These are phyloP conservation scores for Aporophyla lueneburgensis DNA, from an alignment of 2,888 invertebrate genomes.

Conservation along the genomic window DNA sequence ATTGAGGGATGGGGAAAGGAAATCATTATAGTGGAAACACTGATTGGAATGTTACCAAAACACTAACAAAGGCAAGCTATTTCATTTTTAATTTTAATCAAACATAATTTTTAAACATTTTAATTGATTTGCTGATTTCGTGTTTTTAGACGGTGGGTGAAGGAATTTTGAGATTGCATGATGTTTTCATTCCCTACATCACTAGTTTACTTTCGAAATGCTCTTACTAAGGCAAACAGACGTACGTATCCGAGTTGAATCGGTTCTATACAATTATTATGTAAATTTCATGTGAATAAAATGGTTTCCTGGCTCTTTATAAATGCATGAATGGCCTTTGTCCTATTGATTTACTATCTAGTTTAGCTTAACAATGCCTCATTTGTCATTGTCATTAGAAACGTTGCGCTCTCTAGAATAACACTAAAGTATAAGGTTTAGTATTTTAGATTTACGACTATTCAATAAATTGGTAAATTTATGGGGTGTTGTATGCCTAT, in stretches of 20 bases:
- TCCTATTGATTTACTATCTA: conserved; percentile 24
- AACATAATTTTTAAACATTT: background rate
- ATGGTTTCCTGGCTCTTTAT: conserved; percentile 12
- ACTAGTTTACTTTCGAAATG: conserved; percentile 39
- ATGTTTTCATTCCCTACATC: conserved; percentile 54
- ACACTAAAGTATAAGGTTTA: conserved; percentile 2
- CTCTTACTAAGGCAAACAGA: conserved; percentile 36
- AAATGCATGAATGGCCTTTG: conserved; percentile 50
- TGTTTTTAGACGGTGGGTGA: conserved; percentile 21
- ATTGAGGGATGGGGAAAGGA: too few relatives aligned
- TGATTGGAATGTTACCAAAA: background rate
- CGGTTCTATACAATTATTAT: conserved; percentile 10
- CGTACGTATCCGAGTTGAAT: conserved; percentile 52
- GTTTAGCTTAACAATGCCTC: conserved; percentile 42
- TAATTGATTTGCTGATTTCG: conserved; percentile 5
- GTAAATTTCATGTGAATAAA: background rate
- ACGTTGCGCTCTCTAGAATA: conserved; percentile 4
- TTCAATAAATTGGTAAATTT: conserved; percentile 21
- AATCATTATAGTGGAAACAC: too few relatives aligned
- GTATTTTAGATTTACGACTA: background rate
- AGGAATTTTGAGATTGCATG: conserved; percentile 12
- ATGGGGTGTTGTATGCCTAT: background rate
- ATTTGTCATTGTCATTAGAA: conserved; percentile 22
- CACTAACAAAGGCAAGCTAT: background rate
- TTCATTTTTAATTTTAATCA: background rate